A percentile compares a stretch with the other conserved stretches of the same genome.
phyloP scores from a whole-genome alignment of 2,113 vertebrate species.

The Colinus virginianus region DNA sequence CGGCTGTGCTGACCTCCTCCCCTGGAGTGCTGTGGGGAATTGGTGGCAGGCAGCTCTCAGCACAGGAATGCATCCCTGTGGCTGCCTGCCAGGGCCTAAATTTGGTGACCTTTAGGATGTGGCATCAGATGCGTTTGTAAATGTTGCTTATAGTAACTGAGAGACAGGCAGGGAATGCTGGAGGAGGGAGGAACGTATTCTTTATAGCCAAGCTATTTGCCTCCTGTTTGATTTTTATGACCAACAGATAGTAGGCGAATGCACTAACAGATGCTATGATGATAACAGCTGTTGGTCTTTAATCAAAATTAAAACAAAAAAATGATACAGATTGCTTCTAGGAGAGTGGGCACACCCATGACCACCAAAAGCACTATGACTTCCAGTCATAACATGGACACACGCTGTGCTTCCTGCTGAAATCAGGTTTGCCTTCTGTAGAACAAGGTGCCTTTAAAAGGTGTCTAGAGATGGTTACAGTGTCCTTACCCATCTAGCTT shows the following conservation, averaged over 20 bases:
- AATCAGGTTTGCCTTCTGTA: background rate
- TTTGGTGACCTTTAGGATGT: conserved; percentile 68
- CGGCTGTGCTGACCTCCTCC: conserved; percentile 29
- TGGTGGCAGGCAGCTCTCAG: conserved; percentile 21
- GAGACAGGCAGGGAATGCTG: conserved; percentile 27
- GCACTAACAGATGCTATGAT: background rate
- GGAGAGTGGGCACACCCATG: accelerated
- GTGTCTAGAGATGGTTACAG: background rate
- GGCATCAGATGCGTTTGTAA: conserved; percentile 52
- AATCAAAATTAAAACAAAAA: background rate
- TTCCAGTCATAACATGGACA: accelerated
- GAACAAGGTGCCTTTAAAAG: background rate
- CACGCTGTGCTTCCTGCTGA: background rate
- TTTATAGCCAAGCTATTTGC: conserved; percentile 23
- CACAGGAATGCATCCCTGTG: background rate
- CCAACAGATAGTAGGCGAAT: background rate
- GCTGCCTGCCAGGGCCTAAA: conserved; percentile 52
- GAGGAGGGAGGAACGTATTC: background rate
- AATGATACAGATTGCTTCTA: background rate
- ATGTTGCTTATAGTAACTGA: conserved; percentile 37
- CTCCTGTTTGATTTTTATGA: conserved; percentile 17
- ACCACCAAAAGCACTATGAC: accelerated
- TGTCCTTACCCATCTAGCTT: background rate
- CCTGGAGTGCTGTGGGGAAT: conserved; percentile 43
- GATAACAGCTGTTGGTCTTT: background rate